Evolutionary conservation across 1,140 invertebrate genomes (phyloP).

Genomic region (Coboldia fuscipes): DNA sequence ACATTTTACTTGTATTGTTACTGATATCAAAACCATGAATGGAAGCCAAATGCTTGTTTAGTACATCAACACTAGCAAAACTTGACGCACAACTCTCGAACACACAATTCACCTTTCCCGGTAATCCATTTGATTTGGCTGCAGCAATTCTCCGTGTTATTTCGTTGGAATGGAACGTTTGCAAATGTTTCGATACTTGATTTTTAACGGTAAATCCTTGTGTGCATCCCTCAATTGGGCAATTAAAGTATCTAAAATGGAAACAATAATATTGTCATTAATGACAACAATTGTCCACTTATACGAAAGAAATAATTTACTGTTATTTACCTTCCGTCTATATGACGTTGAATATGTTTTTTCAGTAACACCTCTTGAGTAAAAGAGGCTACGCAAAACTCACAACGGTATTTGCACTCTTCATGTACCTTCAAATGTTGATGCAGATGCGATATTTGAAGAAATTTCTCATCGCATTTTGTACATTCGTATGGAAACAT

Average conservation of each 20-base stretch:
- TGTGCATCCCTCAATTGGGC: slow-evolving; percentile 17
- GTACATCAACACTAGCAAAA: slow-evolving; percentile 5
- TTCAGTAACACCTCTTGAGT: slow-evolving; percentile 20
- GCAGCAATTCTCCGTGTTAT: slow-evolving; percentile 13
- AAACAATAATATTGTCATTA: background rate
- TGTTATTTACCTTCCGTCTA: slow-evolving; percentile 12
- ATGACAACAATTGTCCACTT: background rate
- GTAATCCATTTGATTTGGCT: slow-evolving; percentile 19
- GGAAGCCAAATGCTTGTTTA: slow-evolving; percentile 16
- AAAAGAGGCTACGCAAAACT: slow-evolving; percentile 19
- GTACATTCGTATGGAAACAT: slow-evolving; percentile 18
- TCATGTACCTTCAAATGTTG: slow-evolving; percentile 20
- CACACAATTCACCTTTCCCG: slow-evolving; percentile 9
- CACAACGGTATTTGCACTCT: slow-evolving; percentile 20
- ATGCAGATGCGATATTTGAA: slow-evolving; percentile 19
- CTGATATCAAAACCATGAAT: slow-evolving; percentile 10
- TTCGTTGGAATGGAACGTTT: slow-evolving; percentile 11
- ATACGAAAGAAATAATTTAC: background rate
- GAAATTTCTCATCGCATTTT: slow-evolving; percentile 20
- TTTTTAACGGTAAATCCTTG: slow-evolving; percentile 20
- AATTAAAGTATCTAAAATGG: slow-evolving; percentile 12
- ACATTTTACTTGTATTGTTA: background rate
- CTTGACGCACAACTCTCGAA: background rate
- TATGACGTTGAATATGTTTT: slow-evolving; percentile 20
- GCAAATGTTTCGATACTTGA: slow-evolving; percentile 19